These are phyloP conservation scores for Myrmecophaga tridactyla DNA, from an alignment of 2,113 vertebrate species.

Conservation along the genomic window DNA sequence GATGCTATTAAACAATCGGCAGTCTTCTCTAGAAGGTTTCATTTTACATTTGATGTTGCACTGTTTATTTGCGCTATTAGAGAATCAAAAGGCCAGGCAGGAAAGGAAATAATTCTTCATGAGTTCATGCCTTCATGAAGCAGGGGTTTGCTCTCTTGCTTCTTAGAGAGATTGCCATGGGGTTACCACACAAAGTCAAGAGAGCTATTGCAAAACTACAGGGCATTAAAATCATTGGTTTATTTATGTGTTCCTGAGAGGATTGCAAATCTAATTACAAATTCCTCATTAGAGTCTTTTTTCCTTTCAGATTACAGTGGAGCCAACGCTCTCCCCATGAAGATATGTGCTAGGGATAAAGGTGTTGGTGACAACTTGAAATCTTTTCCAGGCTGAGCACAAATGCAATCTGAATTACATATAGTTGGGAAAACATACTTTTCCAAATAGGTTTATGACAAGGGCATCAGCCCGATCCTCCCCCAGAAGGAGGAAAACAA, in stretches of 20 bases:
- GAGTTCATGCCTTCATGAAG: neutral
- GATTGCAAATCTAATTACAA: neutral
- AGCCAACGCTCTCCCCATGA: neutral
- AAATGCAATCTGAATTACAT: neutral
- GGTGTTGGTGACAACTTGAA: neutral
- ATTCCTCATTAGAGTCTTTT: neutral
- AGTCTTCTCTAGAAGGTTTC: neutral
- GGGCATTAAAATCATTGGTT: neutral
- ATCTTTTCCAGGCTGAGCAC: neutral
- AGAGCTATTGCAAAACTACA: neutral
- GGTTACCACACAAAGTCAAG: neutral
- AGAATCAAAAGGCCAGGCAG: neutral
- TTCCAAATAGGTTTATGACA: neutral
- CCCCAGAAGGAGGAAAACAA: neutral
- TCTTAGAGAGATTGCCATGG: neutral
- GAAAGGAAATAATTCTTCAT: neutral
- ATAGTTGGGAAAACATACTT: neutral
- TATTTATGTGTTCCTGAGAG: constrained; percentile 12
- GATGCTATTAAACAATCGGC: constrained; percentile 30
- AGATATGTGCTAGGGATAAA: neutral
- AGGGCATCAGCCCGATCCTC: neutral
- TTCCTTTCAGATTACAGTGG: neutral
- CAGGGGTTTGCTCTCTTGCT: neutral
- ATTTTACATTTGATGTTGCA: neutral
- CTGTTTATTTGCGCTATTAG: neutral